Conservation (phyloP, 1,140 invertebrate genomes). For the Drosophila pectinifera region DNA sequence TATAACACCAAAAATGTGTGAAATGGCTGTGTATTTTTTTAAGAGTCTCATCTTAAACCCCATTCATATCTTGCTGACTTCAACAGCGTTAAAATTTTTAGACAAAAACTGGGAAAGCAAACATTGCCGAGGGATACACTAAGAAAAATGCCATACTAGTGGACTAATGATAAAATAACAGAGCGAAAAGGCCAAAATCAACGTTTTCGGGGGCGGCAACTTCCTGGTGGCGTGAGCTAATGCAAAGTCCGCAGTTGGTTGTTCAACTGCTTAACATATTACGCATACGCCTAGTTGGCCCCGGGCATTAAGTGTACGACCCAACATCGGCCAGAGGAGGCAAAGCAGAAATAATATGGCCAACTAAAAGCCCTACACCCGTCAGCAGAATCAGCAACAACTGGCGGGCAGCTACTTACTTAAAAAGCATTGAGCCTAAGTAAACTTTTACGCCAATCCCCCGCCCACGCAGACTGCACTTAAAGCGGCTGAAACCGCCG, state of each 20-base stretch:
- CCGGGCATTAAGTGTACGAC: constrained; percentile 65
- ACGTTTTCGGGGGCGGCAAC: constrained; percentile 18
- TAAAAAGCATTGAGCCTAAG: constrained; percentile 82
- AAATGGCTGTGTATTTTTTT: background rate
- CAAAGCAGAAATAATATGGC: constrained; percentile 65
- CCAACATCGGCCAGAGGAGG: constrained; percentile 16
- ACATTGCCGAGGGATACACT: constrained; percentile 5
- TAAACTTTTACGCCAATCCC: constrained; percentile 74
- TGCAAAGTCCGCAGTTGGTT: constrained; percentile 36
- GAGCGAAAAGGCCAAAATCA: constrained; percentile 3
- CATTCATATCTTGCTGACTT: background rate
- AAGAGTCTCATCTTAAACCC: background rate
- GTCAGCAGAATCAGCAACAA: constrained; percentile 54
- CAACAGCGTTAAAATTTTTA: background rate
- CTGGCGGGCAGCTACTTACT: constrained; percentile 74
- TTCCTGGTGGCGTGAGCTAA: constrained; percentile 36
- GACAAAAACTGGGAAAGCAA: background rate
- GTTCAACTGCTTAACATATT: constrained; percentile 52
- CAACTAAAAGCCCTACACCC: constrained; percentile 75
- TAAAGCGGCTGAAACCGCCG: constrained; percentile 57
- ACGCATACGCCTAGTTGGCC: constrained; percentile 46
- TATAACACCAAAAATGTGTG: background rate
- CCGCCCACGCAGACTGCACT: constrained; percentile 63
- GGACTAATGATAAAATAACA: constrained; percentile 48
- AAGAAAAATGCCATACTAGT: constrained; percentile 2